phyloP scores from a whole-genome alignment of 2,888 invertebrate genomes.

The Drosophila fulvimacula region DNA sequence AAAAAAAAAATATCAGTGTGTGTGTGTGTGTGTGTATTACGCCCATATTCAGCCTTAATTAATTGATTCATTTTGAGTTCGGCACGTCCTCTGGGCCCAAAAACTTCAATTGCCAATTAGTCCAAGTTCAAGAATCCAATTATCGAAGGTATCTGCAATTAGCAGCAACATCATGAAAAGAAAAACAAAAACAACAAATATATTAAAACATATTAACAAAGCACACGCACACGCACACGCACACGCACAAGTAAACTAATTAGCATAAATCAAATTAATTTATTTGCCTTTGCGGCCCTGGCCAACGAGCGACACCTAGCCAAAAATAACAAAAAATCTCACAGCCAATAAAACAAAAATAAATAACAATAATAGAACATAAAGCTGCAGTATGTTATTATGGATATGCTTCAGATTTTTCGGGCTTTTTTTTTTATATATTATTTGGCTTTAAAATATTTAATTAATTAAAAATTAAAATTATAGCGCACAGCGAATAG shows the following conservation, averaged over 20 bases:
- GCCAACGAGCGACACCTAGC: conserved; percentile 23
- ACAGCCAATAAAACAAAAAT: conserved; percentile 7
- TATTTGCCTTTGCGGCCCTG: conserved; percentile 43
- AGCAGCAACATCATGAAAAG: conserved; percentile 45
- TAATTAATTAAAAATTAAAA: too few species aligned
- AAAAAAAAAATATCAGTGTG: conserved; percentile 1
- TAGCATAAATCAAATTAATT: conserved; percentile 66
- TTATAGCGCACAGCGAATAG: background rate
- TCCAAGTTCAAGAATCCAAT: conserved; percentile 82
- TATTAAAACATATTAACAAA: conserved; percentile 28
- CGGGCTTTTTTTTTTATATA: background rate
- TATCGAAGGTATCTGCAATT: conserved; percentile 81
- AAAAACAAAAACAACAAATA: conserved; percentile 14
- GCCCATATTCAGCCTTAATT: conserved; percentile 52
- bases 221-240: conserved; percentile 10
- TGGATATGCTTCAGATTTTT: background rate
- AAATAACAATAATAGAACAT: conserved; percentile 4
- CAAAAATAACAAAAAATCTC: background rate
- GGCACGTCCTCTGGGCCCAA: conserved; percentile 22
- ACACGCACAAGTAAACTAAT: conserved; percentile 40
- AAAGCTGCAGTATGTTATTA: background rate
- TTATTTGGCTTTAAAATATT: background rate
- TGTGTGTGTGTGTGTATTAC: background rate
- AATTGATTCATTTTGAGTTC: conserved; percentile 39
- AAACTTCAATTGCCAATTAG: conserved; percentile 58